Evolutionary conservation across 2,113 vertebrate species (phyloP), one percentile per base, ranked within the genome.

Genomic region (Vidua macroura): DNA sequence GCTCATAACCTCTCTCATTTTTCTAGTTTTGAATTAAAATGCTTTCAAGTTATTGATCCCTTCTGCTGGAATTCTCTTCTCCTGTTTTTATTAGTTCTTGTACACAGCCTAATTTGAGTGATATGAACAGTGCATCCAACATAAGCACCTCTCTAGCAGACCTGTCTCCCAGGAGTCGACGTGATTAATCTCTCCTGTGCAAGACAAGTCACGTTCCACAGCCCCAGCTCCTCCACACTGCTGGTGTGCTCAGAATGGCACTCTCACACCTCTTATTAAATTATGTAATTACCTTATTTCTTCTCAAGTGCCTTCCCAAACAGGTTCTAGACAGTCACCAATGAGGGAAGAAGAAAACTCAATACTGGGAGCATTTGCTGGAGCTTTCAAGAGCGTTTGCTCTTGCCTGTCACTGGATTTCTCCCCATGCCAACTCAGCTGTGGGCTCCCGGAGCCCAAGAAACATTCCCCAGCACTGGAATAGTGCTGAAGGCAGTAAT

Each of bases 261-360:
- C 89, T 95, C 93, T 77, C 85, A 86, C 62, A 80, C 53, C 88
- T 81, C 86, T 88, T 93, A 96, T 96, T 95, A 81, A 83, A 94
- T 88, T 93, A 96, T 66, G 74, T 64, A 95, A 97, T 92, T 88
- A 96, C 91, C 95, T 96, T 30, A 33, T 95, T 95, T 93, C 80
- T 62, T 73, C 73, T 90, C 64, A 83, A 88, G 46, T 67, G 88
- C 94, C 10, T 74, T 92, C 92, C 55, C 90, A 85, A 92, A 55
- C 10, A 83, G 79, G 72, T 48, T 96, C 83, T 3, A 68, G 94
- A 92, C 6, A 20, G n/a, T 31, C 64, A 87, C 31, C 86, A 52
- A 9, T 1, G 18, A 48, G 51, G 46, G 62, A 84, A 62, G 55
- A 30, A 64, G 30, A 83, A 59, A 59, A 37, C 3, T 21, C 24